Evolutionary conservation across 1,140 invertebrate species (phyloP).

Genomic region (Panagrolaimus sp.): DNA sequence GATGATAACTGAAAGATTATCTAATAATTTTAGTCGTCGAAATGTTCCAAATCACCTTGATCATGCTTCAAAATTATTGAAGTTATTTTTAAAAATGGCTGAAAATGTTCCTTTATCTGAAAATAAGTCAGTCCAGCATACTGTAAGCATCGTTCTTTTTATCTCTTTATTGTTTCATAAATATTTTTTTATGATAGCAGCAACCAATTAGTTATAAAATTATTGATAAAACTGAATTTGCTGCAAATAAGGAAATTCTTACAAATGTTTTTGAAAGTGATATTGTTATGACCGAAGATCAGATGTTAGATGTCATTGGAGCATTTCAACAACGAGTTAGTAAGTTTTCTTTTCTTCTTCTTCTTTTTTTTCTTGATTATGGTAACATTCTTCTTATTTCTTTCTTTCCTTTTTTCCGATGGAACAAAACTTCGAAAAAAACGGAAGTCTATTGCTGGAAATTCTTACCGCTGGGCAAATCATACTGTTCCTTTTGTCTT

Average conservation of each 20-base stretch:
- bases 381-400: not conserved
- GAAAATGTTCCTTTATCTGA: not conserved
- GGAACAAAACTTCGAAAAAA: slow-evolving; percentile 36
- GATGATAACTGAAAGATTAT: too few species aligned
- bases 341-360: not conserved
- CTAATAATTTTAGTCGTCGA: too few species aligned
- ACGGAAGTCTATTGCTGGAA: slow-evolving; percentile 55
- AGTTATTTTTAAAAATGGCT: slow-evolving; percentile 12
- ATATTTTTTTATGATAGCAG: not conserved
- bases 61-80: not conserved
- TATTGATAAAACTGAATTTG: slow-evolving; percentile 17
- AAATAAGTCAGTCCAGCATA: not conserved
- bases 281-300: slow-evolving; percentile 40
- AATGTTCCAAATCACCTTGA: too few species aligned
- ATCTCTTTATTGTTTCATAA: not conserved
- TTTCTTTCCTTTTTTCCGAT: slow-evolving; percentile 28
- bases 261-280: slow-evolving; percentile 46
- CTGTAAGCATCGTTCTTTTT: not conserved
- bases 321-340: slow-evolving; percentile 39
- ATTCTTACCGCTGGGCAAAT: slow-evolving; percentile 51
- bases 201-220: slow-evolving; percentile 4
- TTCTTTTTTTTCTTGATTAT: not conserved
- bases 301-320: slow-evolving; percentile 18
- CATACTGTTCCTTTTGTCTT: slow-evolving; percentile 2
- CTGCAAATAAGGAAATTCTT: slow-evolving; percentile 43